phyloP scores from a whole-genome alignment of 1,140 invertebrate genomes.

The Micrasema longulum region DNA sequence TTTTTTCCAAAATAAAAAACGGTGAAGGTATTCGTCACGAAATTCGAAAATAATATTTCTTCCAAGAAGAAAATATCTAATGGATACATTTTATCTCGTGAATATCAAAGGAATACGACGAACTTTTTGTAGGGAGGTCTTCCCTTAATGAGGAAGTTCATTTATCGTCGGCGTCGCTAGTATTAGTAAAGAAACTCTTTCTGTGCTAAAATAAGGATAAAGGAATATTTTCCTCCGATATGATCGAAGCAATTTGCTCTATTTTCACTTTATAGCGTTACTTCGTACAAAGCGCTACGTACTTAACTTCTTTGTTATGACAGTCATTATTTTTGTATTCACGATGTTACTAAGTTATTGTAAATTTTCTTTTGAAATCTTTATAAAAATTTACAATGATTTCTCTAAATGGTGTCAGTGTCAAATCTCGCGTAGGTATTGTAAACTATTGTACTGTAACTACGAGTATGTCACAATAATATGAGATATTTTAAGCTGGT shows the following conservation, averaged over 20 bases:
- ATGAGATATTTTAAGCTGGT: too few species aligned
- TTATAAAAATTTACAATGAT: too few species aligned
- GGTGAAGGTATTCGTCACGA: not conserved
- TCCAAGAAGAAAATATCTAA: conserved; percentile 14
- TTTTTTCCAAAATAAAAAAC: not conserved
- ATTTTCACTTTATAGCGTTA: not conserved
- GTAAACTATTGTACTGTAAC: too few species aligned
- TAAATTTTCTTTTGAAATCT: too few species aligned
- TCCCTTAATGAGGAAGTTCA: conserved; percentile 32
- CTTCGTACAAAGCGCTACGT: too few species aligned
- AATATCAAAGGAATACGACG: conserved; percentile 36
- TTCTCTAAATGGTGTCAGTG: too few species aligned
- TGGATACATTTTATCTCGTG: conserved; percentile 27
- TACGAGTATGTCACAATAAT: too few species aligned
- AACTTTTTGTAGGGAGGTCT: conserved; percentile 28
- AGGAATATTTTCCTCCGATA: conserved; percentile 28
- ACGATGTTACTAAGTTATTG: too few species aligned
- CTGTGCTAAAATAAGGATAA: conserved; percentile 4
- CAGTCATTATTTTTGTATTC: too few species aligned
- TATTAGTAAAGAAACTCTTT: conserved; percentile 9
- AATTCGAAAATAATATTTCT: conserved; percentile 6
- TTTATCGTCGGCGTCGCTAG: conserved; percentile 17
- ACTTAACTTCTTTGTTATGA: too few species aligned
- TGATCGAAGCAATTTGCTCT: conserved; percentile 29
- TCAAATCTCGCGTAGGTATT: too few species aligned